These are phyloP conservation scores for Drosophila tripunctata DNA, from an alignment of 2,888 invertebrate species.

Conservation along the genomic window DNA sequence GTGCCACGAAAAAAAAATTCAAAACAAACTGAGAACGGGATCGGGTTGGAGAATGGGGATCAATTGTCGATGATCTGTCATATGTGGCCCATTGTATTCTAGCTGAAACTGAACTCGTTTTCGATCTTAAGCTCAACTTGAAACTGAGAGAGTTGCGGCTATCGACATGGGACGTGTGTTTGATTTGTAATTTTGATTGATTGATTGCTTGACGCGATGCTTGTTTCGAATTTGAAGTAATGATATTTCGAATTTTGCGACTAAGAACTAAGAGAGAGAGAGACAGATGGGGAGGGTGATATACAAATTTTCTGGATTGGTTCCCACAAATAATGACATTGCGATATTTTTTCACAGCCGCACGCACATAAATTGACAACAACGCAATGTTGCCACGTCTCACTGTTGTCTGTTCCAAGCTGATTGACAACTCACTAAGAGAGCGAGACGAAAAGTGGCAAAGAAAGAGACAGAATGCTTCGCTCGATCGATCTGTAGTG, in stretches of 20 bases:
- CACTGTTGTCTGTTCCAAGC: constrained; percentile 10
- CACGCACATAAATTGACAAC: constrained; percentile 42
- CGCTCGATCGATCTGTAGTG: constrained; percentile 5
- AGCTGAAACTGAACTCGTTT: constrained; percentile 56
- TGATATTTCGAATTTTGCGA: constrained; percentile 64
- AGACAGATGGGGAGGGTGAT: constrained; percentile 38
- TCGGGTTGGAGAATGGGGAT: constrained; percentile 8
- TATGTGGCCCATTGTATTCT: constrained; percentile 59
- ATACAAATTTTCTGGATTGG: constrained; percentile 61
- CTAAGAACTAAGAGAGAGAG: not conserved
- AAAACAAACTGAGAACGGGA: constrained; percentile 16
- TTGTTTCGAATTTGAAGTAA: constrained; percentile 58
- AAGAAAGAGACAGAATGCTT: not conserved
- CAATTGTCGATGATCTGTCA: constrained; percentile 66
- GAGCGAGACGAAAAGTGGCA: not conserved
- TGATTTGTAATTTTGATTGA: constrained; percentile 75
- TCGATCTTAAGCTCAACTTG: constrained; percentile 5
- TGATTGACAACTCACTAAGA: constrained; percentile 69
- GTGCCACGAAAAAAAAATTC: constrained; percentile 19
- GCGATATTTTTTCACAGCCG: constrained; percentile 46
- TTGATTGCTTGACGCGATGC: constrained; percentile 70
- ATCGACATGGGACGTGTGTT: constrained; percentile 49
- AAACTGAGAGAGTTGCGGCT: not conserved
- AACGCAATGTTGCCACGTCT: constrained; percentile 26
- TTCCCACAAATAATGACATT: constrained; percentile 79